Percentiles rank a stretch among this genome's conserved stretches.
These are phyloP conservation scores for Pseudobourletiella spinata DNA, from an alignment of 1,140 invertebrate species.

Conservation along the genomic window DNA sequence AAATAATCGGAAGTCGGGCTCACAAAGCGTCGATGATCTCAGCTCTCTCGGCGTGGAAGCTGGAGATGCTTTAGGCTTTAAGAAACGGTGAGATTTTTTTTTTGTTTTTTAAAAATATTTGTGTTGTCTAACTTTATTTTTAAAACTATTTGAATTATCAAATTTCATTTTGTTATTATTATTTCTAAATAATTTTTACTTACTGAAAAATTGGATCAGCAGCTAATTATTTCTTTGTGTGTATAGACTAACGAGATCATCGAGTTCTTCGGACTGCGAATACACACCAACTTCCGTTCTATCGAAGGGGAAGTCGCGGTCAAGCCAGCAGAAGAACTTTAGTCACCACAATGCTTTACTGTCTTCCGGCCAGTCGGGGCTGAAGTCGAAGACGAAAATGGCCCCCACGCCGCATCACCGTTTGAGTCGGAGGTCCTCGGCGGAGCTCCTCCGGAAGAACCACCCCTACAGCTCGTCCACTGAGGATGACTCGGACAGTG, in stretches of 20 bases:
- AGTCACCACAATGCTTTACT: slow-evolving; percentile 9
- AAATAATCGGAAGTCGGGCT: slow-evolving; percentile 16
- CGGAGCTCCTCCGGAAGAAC: slow-evolving; percentile 32
- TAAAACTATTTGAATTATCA: not conserved
- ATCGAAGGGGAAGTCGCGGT: slow-evolving; percentile 13
- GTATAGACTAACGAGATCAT: slow-evolving; percentile 27
- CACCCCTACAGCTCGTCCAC: slow-evolving; percentile 40
- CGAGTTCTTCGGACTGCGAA: slow-evolving; percentile 33
- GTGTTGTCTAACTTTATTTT: not conserved
- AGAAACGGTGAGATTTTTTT: slow-evolving; percentile 21
- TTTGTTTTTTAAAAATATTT: too few species aligned
- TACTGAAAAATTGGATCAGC: too few species aligned
- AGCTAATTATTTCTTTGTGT: not conserved
- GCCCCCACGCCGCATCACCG: slow-evolving; percentile 16
- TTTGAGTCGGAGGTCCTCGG: slow-evolving; percentile 41
- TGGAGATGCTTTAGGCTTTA: slow-evolving; percentile 15
- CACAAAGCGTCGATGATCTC: slow-evolving; percentile 32
- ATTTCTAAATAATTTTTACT: too few species aligned
- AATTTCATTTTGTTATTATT: too few species aligned
- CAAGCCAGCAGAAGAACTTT: slow-evolving; percentile 13
- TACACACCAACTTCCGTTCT: slow-evolving; percentile 16
- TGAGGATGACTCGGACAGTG: slow-evolving; percentile 39
- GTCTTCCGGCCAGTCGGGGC: slow-evolving; percentile 2
- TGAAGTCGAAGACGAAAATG: slow-evolving; percentile 4
- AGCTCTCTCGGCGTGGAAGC: slow-evolving; percentile 25